Conservation (phyloP, 2,888 invertebrate species). For the Brassicogethes aeneus region DNA sequence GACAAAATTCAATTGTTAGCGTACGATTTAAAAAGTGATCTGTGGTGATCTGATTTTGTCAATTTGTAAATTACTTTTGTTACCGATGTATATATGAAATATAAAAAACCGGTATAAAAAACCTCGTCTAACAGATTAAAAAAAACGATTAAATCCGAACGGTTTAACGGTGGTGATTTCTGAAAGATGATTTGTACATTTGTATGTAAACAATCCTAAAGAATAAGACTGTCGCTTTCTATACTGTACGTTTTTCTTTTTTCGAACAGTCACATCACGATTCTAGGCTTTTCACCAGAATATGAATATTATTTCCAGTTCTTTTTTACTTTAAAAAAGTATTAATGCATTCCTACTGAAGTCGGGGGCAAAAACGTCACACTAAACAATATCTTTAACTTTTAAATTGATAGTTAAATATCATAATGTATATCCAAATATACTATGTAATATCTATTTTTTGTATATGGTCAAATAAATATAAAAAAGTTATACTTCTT, state of each 20-base stretch:
- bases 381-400: too few relatives aligned
- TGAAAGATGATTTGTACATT: not conserved
- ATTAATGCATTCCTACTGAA: constrained; percentile 3
- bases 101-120: not conserved
- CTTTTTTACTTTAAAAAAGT: not conserved
- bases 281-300: constrained; percentile 1
- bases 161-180: too few relatives aligned
- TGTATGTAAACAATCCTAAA: not conserved
- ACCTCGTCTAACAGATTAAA: not conserved
- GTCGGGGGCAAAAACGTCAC: too few relatives aligned
- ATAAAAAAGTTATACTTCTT: too few relatives aligned
- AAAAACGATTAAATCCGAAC: too few relatives aligned
- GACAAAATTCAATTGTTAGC: constrained; percentile 65
- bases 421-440: too few relatives aligned
- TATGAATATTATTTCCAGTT: constrained; percentile 1
- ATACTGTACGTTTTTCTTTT: constrained; percentile 17
- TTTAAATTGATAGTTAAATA: too few relatives aligned
- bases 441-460: too few relatives aligned
- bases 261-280: constrained; percentile 16
- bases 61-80: constrained; percentile 16
- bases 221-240: not conserved
- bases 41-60: constrained; percentile 18
- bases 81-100: constrained; percentile 4
- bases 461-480: too few relatives aligned
- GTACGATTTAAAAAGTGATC: constrained; percentile 17